These are phyloP conservation scores for Sminthurides bifidus DNA, from an alignment of 1,140 invertebrate species.

Conservation along the genomic window DNA sequence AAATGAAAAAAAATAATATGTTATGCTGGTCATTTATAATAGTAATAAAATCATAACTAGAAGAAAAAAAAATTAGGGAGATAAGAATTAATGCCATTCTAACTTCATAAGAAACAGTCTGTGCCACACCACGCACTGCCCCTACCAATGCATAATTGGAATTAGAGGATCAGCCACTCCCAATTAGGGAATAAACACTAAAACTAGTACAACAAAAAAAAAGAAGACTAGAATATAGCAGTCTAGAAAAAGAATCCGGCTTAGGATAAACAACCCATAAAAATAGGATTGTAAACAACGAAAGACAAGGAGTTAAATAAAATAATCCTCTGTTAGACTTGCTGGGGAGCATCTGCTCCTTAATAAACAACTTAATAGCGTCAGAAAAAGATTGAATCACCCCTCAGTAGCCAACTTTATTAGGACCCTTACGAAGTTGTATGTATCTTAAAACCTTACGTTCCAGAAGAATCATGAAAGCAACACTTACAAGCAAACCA, in stretches of 20 bases:
- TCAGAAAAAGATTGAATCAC: slow-evolving; percentile 52
- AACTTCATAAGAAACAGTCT: slow-evolving; percentile 58
- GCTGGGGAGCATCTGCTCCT: slow-evolving; percentile 42
- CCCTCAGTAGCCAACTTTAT: slow-evolving; percentile 48
- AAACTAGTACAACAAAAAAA: slow-evolving; percentile 45
- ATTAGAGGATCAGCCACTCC: slow-evolving; percentile 51
- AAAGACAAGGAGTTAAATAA: slow-evolving; percentile 46
- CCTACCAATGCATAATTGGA: slow-evolving; percentile 54
- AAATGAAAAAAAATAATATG: slow-evolving; percentile 42
- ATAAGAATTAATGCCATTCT: slow-evolving; percentile 46
- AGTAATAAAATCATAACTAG: slow-evolving; percentile 35
- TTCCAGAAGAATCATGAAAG: slow-evolving; percentile 56
- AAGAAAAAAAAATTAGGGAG: slow-evolving; percentile 39
- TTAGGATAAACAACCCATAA: slow-evolving; percentile 43
- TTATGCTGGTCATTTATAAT: slow-evolving; percentile 37
- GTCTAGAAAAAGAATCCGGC: slow-evolving; percentile 36
- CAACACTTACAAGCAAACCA: slow-evolving; percentile 45
- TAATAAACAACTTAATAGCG: slow-evolving; percentile 53
- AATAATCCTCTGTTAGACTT: slow-evolving; percentile 43
- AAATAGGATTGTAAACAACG: slow-evolving; percentile 44
- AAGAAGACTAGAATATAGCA: slow-evolving; percentile 43
- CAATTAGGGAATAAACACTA: slow-evolving; percentile 45
- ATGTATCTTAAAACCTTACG: slow-evolving; percentile 53
- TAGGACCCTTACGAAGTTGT: slow-evolving; percentile 54
- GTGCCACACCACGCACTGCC: slow-evolving; percentile 46